Conservation (phyloP, 2,797 vertebrate genomes). For the Gadopsis marmoratus region DNA sequence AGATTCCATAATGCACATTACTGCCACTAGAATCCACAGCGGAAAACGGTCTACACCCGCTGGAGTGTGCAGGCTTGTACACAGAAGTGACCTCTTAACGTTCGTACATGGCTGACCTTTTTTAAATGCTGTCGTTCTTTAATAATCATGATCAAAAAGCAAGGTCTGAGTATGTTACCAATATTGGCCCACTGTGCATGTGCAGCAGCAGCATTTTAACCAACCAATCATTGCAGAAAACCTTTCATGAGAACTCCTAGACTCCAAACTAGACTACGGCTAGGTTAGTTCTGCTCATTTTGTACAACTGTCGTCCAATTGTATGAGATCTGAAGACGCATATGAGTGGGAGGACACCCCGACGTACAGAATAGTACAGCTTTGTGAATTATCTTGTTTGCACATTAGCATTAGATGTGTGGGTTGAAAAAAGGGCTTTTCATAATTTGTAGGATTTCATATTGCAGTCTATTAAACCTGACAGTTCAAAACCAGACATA, state of each 20-base stretch:
- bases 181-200: slow-evolving; percentile 68
- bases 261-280: slow-evolving; percentile 42
- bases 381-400: slow-evolving; percentile 80
- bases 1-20: slow-evolving; percentile 64
- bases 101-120: slow-evolving; percentile 57
- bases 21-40: slow-evolving; percentile 63
- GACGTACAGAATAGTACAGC: slow-evolving; percentile 59
- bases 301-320: slow-evolving; percentile 52
- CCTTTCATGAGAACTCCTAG: slow-evolving; percentile 52
- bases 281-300: slow-evolving; percentile 34
- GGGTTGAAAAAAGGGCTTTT: slow-evolving; percentile 91
- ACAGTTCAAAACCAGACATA: slow-evolving; percentile 83
- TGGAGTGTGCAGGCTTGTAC: slow-evolving; percentile 60
- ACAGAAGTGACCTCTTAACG: slow-evolving; percentile 73
- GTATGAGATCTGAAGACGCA: slow-evolving; percentile 43
- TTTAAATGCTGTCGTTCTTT: slow-evolving; percentile 55
- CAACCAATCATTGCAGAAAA: slow-evolving; percentile 58
- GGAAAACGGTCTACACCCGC: slow-evolving; percentile 56
- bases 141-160: slow-evolving; percentile 47
- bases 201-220: slow-evolving; percentile 60
- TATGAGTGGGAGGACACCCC: slow-evolving; percentile 36
- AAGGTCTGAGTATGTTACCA: slow-evolving; percentile 49
- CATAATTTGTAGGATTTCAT: slow-evolving; percentile 85
- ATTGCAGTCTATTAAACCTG: slow-evolving; percentile 73
- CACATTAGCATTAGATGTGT: slow-evolving; percentile 90